Evolutionary conservation across 2,888 invertebrate genomes (phyloP), one percentile per base, ranked within the genome.

Genomic region (Daptonema setosum): DNA sequence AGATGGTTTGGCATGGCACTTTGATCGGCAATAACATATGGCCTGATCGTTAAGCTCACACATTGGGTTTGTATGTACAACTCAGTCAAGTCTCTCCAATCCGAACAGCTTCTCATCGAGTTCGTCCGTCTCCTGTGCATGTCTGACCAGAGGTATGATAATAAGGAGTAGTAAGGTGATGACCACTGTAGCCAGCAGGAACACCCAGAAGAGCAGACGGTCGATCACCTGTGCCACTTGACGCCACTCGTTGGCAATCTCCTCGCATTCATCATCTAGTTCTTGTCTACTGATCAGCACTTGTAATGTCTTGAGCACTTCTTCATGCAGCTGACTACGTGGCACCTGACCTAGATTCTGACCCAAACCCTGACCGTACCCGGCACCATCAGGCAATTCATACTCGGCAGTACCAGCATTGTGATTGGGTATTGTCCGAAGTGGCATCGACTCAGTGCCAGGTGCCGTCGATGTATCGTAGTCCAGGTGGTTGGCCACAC

Each of bases 151-250:
- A 3, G 78, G 78, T 14, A 76, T 71, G 56, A 77, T 69, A 29
- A 78, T 71, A 5, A 78, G 67, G 54, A 78, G 72, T 14, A 72
- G 68, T 35, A 74, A 61, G 1, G 76, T 75, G 35, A 76, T 76
- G 43, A 70, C 63, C n/a, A 73, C 63, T 1, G 77, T 77, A 26
- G 74, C 72, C 22, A 73, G 57, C 24, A 76, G 70, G 64, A 78
- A 77, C 45, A 78, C 69, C 73, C 76, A 77, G 67, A 78, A 78
- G 28, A 78, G 69, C 53, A 77, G 69, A 51, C 75, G 66, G 25
- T 55, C 55, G 50, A 41, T 25, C 50, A 72, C 71, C 60, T 75
- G 72, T 2, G 78, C 78, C 26, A 78, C 70, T 58, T 75, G 73
- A 30, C 77, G 65, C 78, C 78, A 78, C 62, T 78, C 77, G 59